phyloP scores from a whole-genome alignment of 2,113 vertebrate genomes.

The Paedocypris sp. region DNA sequence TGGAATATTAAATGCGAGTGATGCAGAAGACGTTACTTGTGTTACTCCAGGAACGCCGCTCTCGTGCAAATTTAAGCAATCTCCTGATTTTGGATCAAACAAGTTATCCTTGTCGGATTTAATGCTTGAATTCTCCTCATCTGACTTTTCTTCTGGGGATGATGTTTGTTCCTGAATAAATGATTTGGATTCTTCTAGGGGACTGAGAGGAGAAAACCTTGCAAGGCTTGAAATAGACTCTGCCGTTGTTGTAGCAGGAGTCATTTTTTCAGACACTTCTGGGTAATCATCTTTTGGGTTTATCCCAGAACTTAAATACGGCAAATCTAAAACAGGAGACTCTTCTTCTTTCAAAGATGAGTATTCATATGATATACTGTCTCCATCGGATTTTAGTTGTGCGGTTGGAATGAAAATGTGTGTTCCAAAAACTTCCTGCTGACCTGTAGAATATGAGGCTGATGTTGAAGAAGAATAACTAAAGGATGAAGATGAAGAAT shows the following conservation, averaged over 20 bases:
- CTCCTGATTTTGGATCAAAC: no score
- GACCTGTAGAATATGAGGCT: conserved; percentile 40
- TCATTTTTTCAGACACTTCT: conserved; percentile 71
- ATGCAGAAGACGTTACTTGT: conserved; percentile 30
- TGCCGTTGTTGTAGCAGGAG: conserved; percentile 45
- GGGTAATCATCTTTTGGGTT: conserved; percentile 74
- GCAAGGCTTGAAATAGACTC: conserved; percentile 52
- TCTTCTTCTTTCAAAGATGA: conserved; percentile 58
- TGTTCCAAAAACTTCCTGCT: conserved; percentile 39
- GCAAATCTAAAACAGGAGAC: conserved; percentile 47
- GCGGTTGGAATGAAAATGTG: conserved; percentile 30
- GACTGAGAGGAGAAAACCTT: conserved; percentile 56
- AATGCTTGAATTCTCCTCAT: conserved; percentile 29
- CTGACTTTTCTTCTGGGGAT: conserved; percentile 36
- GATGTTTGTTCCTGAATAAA: conserved; percentile 36
- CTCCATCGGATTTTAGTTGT: conserved; percentile 39
- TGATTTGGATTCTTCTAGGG: conserved; percentile 51
- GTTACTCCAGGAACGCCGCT: conserved; percentile 4
- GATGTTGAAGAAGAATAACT: conserved; percentile 49
- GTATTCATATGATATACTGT: conserved; percentile 47
- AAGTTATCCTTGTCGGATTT: conserved; percentile 36
- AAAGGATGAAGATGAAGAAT: conserved; percentile 50
- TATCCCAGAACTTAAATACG: conserved; percentile 55
- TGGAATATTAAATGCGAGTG: conserved; percentile 59
- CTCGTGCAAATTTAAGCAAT: background rate